Conservation (phyloP, 2,113 vertebrate species). For the Clarias gariepinus region DNA sequence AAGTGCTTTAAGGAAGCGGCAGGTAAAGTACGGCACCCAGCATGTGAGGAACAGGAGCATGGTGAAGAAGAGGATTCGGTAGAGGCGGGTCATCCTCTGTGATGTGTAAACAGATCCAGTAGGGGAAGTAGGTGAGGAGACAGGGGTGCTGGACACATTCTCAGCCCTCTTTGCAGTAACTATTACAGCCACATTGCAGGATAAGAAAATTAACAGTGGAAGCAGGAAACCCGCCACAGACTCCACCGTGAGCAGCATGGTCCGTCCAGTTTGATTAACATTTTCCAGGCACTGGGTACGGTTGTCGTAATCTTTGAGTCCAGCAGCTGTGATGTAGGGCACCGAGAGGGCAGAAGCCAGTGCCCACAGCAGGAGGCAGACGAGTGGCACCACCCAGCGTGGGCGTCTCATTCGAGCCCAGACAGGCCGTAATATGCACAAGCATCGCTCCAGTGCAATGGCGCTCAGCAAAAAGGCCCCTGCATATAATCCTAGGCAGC, state of each 20-base stretch:
- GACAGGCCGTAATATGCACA: conserved; percentile 73
- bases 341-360: conserved; percentile 58
- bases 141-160: conserved; percentile 17
- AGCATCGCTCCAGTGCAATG: conserved; percentile 73
- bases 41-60: conserved; percentile 77
- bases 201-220: conserved; percentile 72
- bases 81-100: conserved; percentile 66
- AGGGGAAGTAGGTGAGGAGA: background rate
- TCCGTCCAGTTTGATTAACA: rapidly evolving
- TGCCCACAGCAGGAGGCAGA: conserved; percentile 66
- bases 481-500: conserved; percentile 71
- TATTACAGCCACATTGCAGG: conserved; percentile 70
- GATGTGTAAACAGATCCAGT: conserved; percentile 28
- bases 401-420: conserved; percentile 71
- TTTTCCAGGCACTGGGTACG: conserved; percentile 56
- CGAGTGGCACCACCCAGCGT: conserved; percentile 70
- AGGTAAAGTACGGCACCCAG: conserved; percentile 78
- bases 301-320: rapidly evolving
- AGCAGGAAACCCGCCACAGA: conserved; percentile 69
- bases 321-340: conserved; percentile 64
- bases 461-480: conserved; percentile 73
- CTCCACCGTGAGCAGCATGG: conserved; percentile 64
- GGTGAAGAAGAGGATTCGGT: conserved; percentile 72
- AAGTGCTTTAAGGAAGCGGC: conserved; percentile 67
- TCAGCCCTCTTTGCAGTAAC: conserved; percentile 50